A percentile compares a stretch with the other conserved stretches of the same genome.
Conservation (phyloP, 2,888 invertebrate genomes). For the Epistrophella euchroma region DNA sequence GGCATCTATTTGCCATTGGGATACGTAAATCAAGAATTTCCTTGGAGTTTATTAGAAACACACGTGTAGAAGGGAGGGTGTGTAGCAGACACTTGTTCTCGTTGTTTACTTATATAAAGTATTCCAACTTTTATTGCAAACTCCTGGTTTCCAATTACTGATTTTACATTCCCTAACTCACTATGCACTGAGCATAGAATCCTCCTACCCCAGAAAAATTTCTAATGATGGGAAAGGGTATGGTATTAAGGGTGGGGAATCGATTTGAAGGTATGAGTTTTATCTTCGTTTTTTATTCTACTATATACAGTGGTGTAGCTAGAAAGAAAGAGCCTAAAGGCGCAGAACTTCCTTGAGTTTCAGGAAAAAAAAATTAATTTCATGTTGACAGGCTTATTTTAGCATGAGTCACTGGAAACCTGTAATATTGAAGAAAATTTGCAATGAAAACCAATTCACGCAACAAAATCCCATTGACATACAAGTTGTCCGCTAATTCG, state of each 20-base stretch:
- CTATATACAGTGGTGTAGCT: too few species aligned
- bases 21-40: constrained; percentile 73
- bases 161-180: constrained; percentile 44
- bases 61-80: constrained; percentile 51
- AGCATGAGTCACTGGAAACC: too few species aligned
- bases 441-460: too few species aligned
- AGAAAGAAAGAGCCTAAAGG: too few species aligned
- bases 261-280: constrained; percentile 44
- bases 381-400: too few species aligned
- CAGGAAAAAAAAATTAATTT: too few species aligned
- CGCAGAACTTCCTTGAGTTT: too few species aligned
- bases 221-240: neutral
- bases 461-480: too few species aligned
- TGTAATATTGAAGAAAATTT: too few species aligned
- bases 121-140: constrained; percentile 65
- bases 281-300: constrained; percentile 16
- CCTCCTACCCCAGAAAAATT: neutral
- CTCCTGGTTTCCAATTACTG: constrained; percentile 71
- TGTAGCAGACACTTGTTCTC: constrained; percentile 62
- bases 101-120: constrained; percentile 67
- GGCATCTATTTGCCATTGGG: constrained; percentile 69
- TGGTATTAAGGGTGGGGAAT: neutral
- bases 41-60: constrained; percentile 72
- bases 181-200: constrained; percentile 27
- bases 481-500: too few species aligned